Conservation (phyloP, 2,797 vertebrate genomes). For the Galago senegalensis region DNA sequence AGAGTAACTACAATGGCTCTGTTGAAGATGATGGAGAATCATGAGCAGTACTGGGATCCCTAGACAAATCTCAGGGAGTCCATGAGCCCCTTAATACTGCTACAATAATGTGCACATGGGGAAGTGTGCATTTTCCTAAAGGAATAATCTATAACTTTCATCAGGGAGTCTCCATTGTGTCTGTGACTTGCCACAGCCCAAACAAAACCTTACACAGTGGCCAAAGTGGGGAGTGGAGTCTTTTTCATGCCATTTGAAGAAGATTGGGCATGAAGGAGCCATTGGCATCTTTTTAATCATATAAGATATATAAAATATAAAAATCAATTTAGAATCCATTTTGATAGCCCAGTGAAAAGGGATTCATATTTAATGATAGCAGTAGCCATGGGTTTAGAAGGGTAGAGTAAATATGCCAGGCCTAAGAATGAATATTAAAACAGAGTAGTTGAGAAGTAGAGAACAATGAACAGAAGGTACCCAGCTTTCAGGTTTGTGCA, state of each 20-base stretch:
- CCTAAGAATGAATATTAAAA: neutral
- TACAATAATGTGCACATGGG: neutral
- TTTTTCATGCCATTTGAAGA: slow-evolving; percentile 16
- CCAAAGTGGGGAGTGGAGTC: neutral
- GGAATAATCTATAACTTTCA: neutral
- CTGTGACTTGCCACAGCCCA: neutral
- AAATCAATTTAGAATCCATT: neutral
- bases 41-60: neutral
- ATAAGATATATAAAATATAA: slow-evolving; percentile 18
- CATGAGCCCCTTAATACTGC: neutral
- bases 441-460: neutral
- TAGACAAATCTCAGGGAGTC: neutral
- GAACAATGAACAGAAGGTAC: neutral
- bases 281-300: neutral
- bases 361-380: neutral
- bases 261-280: neutral
- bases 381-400: neutral
- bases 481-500: neutral
- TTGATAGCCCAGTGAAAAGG: neutral
- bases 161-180: neutral
- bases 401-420: neutral
- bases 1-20: neutral
- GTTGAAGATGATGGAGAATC: neutral
- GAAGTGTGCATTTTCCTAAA: neutral
- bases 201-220: neutral